A percentile compares a stretch with the other conserved stretches of the same genome.
phyloP scores from a whole-genome alignment of 2,888 invertebrate species.

The Trichogramma dendrolimi region DNA sequence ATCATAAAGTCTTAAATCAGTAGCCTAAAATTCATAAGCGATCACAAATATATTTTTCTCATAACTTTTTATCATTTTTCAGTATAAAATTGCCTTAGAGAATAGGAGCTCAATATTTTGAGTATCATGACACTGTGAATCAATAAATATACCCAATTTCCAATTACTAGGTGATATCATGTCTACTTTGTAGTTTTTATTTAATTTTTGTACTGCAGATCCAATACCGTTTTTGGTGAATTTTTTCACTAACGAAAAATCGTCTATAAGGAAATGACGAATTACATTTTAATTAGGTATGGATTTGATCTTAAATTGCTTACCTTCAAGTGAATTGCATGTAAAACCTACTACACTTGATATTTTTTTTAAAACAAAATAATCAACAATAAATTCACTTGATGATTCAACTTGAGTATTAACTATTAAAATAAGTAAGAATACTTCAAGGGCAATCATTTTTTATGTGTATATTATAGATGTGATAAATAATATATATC shows the following conservation, averaged over 20 bases:
- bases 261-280: conserved; percentile 6
- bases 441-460: no score
- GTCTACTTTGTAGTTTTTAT: conserved; percentile 2
- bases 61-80: no score
- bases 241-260: conserved; percentile 8
- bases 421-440: no score
- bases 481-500: no score
- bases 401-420: no score
- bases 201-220: conserved; percentile 3
- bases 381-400: conserved; percentile 3
- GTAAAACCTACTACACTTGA: conserved; percentile 7
- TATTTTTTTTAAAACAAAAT: conserved; percentile 11
- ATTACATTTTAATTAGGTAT: no score
- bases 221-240: conserved; percentile 10
- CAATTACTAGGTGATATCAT: conserved; percentile 3
- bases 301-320: no score
- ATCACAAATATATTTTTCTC: no score
- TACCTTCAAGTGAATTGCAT: no score
- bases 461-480: no score
- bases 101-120: not conserved
- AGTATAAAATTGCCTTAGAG: not conserved
- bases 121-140: conserved; percentile 4
- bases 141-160: conserved; percentile 18
- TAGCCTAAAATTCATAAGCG: conserved; percentile 6
- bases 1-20: conserved; percentile 15